A percentile compares a stretch with the other conserved stretches of the same genome.
phyloP scores from a whole-genome alignment of 2,113 vertebrate genomes.

The Ariopsis seemanni region DNA sequence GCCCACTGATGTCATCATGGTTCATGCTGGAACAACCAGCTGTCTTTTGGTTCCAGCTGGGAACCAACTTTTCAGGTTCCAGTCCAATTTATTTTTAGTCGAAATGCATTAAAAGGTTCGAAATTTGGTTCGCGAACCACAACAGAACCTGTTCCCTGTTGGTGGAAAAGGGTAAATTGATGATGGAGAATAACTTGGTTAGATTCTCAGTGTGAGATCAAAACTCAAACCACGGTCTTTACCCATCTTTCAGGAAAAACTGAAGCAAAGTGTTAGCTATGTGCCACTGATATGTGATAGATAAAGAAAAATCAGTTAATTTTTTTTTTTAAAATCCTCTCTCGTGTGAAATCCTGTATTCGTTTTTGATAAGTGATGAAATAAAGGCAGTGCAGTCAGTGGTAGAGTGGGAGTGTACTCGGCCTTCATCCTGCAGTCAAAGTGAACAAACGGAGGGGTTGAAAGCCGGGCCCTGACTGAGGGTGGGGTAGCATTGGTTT shows the following conservation, averaged over 20 bases:
- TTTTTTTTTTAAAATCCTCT: background rate
- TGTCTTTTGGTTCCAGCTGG: too few relatives aligned
- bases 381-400: background rate
- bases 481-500: conserved; percentile 42
- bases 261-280: background rate
- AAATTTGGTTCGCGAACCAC: too few relatives aligned
- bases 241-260: background rate
- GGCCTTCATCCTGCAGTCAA: conserved; percentile 51
- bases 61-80: too few relatives aligned
- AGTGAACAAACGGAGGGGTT: conserved; percentile 60
- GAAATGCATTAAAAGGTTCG: too few relatives aligned
- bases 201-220: too few relatives aligned
- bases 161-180: background rate
- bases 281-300: background rate
- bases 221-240: background rate
- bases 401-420: background rate
- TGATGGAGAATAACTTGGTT: background rate
- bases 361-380: background rate
- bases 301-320: background rate
- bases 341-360: background rate
- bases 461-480: conserved; percentile 56
- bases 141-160: too few relatives aligned
- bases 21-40: too few relatives aligned
- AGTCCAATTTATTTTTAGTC: too few relatives aligned
- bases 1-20: too few relatives aligned